phyloP scores from a whole-genome alignment of 2,888 invertebrate species.

The Salpingus planirostris region DNA sequence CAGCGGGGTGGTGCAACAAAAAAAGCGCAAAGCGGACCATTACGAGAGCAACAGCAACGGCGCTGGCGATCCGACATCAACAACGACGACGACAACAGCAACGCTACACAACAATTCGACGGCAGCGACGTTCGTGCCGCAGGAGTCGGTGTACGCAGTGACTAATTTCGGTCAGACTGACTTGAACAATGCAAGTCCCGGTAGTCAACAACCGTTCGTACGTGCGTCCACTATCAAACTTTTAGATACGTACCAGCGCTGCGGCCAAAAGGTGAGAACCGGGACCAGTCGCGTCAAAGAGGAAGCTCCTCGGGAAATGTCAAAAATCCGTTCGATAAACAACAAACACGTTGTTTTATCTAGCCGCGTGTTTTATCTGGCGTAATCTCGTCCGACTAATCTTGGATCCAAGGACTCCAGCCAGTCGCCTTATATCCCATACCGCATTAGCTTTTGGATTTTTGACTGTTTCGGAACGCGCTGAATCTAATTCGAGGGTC shows the following conservation, averaged over 20 bases:
- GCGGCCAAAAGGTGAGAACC: constrained; percentile 54
- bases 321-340: too few relatives aligned
- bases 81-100: neutral
- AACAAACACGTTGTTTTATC: too few relatives aligned
- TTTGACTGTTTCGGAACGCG: too few relatives aligned
- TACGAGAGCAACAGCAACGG: constrained; percentile 32
- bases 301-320: too few relatives aligned
- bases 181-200: constrained; percentile 29
- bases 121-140: constrained; percentile 10
- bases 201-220: constrained; percentile 49
- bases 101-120: neutral
- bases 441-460: too few relatives aligned
- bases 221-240: constrained; percentile 60
- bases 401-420: too few relatives aligned
- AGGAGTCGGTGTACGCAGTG: constrained; percentile 39
- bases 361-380: too few relatives aligned
- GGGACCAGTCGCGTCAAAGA: too few relatives aligned
- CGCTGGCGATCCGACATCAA: neutral
- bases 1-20: constrained; percentile 25
- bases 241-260: constrained; percentile 58
- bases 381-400: too few relatives aligned
- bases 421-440: too few relatives aligned
- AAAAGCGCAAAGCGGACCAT: constrained; percentile 38
- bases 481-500: too few relatives aligned
- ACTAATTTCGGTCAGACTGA: constrained; percentile 38